Evolutionary conservation across 2,113 vertebrate genomes (phyloP).

Genomic region (Cynoglossus semilaevis): DNA sequence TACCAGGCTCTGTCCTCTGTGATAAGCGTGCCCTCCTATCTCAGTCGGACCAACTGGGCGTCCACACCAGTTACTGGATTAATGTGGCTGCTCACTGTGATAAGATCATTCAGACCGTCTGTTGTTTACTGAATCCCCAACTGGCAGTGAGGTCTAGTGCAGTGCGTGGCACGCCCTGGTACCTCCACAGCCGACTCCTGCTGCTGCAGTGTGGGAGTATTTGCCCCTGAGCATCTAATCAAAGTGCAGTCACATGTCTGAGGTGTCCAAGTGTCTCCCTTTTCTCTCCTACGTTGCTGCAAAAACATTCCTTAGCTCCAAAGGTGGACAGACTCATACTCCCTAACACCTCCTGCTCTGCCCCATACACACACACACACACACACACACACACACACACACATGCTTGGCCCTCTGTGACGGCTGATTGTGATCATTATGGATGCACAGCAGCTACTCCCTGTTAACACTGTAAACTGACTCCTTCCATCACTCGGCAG

Average conservation of each 20-base stretch:
- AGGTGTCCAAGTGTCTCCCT: conserved; percentile 29
- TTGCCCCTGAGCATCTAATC: conserved; percentile 3
- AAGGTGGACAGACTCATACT: conserved; percentile 49
- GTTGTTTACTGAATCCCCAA: conserved; percentile 16
- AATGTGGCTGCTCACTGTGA: conserved; percentile 32
- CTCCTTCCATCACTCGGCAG: conserved; percentile 17
- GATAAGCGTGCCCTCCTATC: conserved; percentile 33
- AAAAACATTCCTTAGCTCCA: conserved; percentile 58
- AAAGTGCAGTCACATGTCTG: conserved; percentile 19
- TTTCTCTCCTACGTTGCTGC: conserved; percentile 30
- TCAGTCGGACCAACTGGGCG: conserved; percentile 19
- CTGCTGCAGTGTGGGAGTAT: conserved; percentile 29
- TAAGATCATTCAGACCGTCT: conserved; percentile 42
- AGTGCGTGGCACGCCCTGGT: conserved; percentile 16
- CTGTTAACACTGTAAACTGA: conserved; percentile 23
- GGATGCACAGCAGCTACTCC: conserved; percentile 51
- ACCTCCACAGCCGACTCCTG: conserved; percentile 33
- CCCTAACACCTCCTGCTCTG: conserved; percentile 32
- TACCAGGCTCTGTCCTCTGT: conserved; percentile 33
- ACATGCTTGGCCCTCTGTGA: conserved; percentile 23
- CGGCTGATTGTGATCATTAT: conserved; percentile 59
- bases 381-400: conserved; percentile 13
- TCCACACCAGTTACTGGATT: conserved; percentile 2
- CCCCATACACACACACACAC: conserved; percentile 14
- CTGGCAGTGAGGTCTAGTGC: neutral